Conservation (phyloP, 2,113 vertebrate species). For the Aphyosemion australe region DNA sequence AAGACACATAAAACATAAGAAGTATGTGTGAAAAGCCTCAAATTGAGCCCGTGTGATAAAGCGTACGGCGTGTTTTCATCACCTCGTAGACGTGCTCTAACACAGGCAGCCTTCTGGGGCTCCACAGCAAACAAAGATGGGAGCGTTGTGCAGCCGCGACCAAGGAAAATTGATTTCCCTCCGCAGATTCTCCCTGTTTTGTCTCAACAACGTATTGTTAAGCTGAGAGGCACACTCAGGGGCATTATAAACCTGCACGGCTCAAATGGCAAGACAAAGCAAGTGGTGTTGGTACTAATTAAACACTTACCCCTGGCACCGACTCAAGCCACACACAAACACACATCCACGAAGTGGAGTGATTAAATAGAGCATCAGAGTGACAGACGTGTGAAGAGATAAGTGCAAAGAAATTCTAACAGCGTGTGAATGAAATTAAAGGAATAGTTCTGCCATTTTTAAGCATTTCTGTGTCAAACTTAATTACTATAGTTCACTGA, state of each 20-base stretch:
- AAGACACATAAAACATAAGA: not conserved
- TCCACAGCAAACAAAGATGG: slow-evolving; percentile 15
- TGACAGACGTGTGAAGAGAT: slow-evolving; percentile 19
- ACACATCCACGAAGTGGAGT: slow-evolving; percentile 37
- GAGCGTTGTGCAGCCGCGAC: slow-evolving; percentile 7
- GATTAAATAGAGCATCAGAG: slow-evolving; percentile 42
- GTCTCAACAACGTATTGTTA: slow-evolving; percentile 12
- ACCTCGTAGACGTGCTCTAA: slow-evolving; percentile 7
- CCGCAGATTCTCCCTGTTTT: slow-evolving; percentile 23
- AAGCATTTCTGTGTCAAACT: too few relatives aligned
- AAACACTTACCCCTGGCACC: slow-evolving; percentile 50
- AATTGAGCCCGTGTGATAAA: not conserved
- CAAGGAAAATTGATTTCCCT: slow-evolving; percentile 34
- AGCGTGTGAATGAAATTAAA: slow-evolving; percentile 19
- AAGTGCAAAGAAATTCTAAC: slow-evolving; percentile 20
- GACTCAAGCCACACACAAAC: slow-evolving; percentile 19
- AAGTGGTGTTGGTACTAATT: slow-evolving; percentile 49
- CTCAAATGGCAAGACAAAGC: slow-evolving; percentile 34
- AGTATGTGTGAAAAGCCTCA: not conserved
- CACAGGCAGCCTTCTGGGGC: slow-evolving; percentile 21
- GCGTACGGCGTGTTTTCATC: not conserved
- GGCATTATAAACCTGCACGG: slow-evolving; percentile 25
- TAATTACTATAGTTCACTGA: too few relatives aligned
- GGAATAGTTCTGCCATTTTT: not conserved
- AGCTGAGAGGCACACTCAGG: slow-evolving; percentile 20